Evolutionary conservation across 2,113 vertebrate species (phyloP).

Genomic region (Falcunculus frontatus): DNA sequence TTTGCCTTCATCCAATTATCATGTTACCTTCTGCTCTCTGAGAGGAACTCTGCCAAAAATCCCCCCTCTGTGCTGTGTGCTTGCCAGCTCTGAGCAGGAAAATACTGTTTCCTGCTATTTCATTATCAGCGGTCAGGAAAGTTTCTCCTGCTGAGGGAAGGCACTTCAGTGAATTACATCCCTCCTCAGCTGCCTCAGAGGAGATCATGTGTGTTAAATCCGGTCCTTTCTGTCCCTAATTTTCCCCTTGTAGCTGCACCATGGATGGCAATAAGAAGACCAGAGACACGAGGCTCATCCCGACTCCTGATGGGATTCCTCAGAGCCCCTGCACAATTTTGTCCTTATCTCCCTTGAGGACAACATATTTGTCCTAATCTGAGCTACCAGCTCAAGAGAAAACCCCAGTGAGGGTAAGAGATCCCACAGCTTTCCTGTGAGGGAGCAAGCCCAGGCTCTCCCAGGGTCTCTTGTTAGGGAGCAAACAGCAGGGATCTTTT

Average conservation of each 20-base stretch:
- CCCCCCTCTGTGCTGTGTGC: background rate
- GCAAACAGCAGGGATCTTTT: background rate
- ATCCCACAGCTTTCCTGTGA: background rate
- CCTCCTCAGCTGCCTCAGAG: background rate
- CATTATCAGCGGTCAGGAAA: background rate
- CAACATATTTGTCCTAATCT: background rate
- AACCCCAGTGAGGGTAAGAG: background rate
- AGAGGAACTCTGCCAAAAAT: background rate
- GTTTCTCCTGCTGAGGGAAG: background rate
- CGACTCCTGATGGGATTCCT: background rate
- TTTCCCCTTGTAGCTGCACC: background rate
- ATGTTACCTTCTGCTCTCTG: background rate
- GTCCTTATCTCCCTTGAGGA: background rate
- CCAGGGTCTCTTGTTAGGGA: background rate
- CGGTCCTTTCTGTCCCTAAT: background rate
- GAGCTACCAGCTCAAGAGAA: background rate
- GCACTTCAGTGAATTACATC: slow-evolving; percentile 18
- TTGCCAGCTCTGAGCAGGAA: slow-evolving; percentile 22
- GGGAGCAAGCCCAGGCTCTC: background rate
- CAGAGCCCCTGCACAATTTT: background rate
- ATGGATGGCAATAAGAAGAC: background rate
- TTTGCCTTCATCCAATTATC: background rate
- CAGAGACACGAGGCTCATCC: background rate
- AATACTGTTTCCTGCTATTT: slow-evolving; percentile 33
- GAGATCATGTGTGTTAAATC: background rate